A percentile compares a stretch with the other conserved stretches of the same genome.
Conservation (phyloP, 2,113 vertebrate genomes). For the Eira barbara region DNA sequence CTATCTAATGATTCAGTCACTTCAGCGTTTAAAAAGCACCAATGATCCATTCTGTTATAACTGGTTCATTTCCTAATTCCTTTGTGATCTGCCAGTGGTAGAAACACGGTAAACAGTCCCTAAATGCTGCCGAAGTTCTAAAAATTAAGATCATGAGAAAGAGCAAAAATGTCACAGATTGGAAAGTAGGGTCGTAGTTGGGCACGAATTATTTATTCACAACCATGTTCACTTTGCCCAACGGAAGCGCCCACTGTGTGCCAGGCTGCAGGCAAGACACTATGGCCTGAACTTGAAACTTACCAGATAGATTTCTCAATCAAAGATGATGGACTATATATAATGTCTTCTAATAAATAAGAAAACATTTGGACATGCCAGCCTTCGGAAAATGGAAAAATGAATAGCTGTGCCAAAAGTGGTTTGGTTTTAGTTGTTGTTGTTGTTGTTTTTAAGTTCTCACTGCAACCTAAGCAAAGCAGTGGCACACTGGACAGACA, state of each 20-base stretch:
- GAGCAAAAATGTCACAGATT: background rate
- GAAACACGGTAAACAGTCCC: background rate
- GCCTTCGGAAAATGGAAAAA: slow-evolving; percentile 66
- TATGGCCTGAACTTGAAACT: background rate
- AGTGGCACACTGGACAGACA: background rate
- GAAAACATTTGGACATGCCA: slow-evolving; percentile 39
- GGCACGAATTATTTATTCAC: background rate
- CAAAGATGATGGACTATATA: slow-evolving; percentile 45
- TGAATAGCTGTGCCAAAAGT: slow-evolving; percentile 47
- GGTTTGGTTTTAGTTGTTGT: background rate
- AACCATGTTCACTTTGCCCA: background rate
- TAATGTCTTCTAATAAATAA: slow-evolving; percentile 67
- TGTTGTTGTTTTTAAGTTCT: background rate
- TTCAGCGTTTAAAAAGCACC: background rate
- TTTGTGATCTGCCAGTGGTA: background rate
- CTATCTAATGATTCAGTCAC: background rate
- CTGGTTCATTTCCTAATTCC: background rate
- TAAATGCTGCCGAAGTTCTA: background rate
- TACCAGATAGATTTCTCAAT: background rate
- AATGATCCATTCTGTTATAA: background rate
- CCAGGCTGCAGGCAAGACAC: background rate
- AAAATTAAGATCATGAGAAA: background rate
- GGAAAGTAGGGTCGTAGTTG: background rate
- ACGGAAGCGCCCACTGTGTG: background rate
- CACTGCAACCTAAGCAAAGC: background rate